These are phyloP conservation scores for Heliconius melpomene DNA, from an alignment of 1,140 invertebrate genomes.

Conservation along the genomic window DNA sequence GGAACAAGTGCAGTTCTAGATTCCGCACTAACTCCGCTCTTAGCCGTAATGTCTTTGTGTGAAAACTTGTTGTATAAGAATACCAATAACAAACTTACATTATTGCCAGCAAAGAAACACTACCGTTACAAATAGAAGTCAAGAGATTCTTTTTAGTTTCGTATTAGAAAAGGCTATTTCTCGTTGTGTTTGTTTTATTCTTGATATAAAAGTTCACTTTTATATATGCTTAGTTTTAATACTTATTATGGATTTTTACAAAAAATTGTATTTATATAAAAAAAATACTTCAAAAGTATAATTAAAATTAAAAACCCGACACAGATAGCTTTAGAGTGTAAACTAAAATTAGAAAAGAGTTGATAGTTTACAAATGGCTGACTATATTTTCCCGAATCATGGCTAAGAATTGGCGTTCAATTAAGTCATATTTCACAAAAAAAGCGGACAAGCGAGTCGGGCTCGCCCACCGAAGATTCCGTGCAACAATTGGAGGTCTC, in stretches of 20 bases:
- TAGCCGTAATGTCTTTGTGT: constrained; percentile 36
- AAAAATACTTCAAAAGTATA: too few species aligned
- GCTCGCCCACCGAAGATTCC: too few species aligned
- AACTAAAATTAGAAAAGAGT: too few species aligned
- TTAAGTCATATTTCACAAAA: too few species aligned
- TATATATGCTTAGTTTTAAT: neutral
- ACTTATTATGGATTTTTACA: neutral
- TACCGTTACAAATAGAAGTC: constrained; percentile 19
- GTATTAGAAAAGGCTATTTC: constrained; percentile 7
- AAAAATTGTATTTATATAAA: too few species aligned
- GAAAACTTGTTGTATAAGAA: constrained; percentile 39
- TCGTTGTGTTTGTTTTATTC: neutral
- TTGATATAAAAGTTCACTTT: neutral
- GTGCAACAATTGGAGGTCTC: too few species aligned
- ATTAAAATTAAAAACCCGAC: too few species aligned
- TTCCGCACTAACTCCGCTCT: constrained; percentile 23
- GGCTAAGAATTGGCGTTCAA: too few species aligned
- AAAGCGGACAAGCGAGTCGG: too few species aligned
- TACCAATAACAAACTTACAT: constrained; percentile 42
- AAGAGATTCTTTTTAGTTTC: constrained; percentile 15
- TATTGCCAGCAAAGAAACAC: constrained; percentile 36
- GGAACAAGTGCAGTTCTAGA: constrained; percentile 14
- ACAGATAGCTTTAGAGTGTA: too few species aligned
- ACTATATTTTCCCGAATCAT: too few species aligned
- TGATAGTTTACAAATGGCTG: too few species aligned